Base-by-base conservation (phyloP, 2,888 invertebrate species). In the Bimastos eiseni region DNA sequence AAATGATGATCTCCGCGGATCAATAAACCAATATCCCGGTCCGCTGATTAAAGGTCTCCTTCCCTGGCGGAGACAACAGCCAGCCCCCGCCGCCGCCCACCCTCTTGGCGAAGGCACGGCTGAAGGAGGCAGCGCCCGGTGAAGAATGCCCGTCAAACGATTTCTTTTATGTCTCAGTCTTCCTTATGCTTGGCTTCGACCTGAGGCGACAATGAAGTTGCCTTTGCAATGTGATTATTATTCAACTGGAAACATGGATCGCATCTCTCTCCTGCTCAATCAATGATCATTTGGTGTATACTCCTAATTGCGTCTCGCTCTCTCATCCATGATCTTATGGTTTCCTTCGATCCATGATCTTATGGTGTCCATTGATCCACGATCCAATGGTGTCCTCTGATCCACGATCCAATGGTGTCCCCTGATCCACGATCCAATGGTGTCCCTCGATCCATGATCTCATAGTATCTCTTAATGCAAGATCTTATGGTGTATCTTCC, bases 21-120 rank as follows among this genome's bases (percentile, higher is more conserved):
- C 86, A 86, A 86, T 86, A 86, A 37, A 36, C 86, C 86, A 86
- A 86, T 86, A 86, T 86, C 70, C 13, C 70, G 70, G 30, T n/a
- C 70, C 70, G 70, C 30, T 70, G 70, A 70, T 70, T 70, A n/a
- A 70, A 70, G 70, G n/a, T n/a, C n/a, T 15, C 8, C 8, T 70
- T n/a, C 70, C n/a, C 70, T 70, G 21, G 24, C 24, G 21, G 19
- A 49, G 21, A 8, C 19, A 30, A 1, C 70, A 11, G 13, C n/a
- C 70, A 30, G 13, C 70, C 70, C 8, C 30, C 30, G 24, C 24
- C 30, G 30, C 70, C 11, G n/a, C 70, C 49, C 15, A 19, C 49
- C 49, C 41, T 15, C n/a, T n/a, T n/a, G 41, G 15, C 41, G 70
- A n/a, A 41, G 41, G 15, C 41, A 15, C 17, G 70, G 70, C 70